Percentiles rank a stretch among this genome's conserved stretches.
These are phyloP conservation scores for Pampus argenteus DNA, from an alignment of 2,797 vertebrate genomes.

Conservation along the genomic window DNA sequence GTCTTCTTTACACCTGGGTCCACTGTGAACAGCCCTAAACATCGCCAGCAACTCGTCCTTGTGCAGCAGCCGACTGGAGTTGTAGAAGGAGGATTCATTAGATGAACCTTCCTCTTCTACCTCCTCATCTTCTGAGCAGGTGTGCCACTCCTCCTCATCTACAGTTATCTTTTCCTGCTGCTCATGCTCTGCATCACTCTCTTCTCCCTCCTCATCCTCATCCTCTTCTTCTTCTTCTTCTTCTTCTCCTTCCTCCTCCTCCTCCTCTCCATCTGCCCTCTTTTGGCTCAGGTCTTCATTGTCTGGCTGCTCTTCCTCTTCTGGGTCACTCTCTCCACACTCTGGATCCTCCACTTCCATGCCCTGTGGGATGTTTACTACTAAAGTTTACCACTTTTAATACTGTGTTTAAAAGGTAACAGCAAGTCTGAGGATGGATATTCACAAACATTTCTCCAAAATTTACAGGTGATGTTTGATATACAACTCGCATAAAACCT, in stretches of 20 bases:
- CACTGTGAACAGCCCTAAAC: conserved; percentile 86
- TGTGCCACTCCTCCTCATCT: conserved; percentile 81
- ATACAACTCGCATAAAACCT: not conserved
- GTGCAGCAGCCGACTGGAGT: conserved; percentile 90
- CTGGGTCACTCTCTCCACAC: conserved; percentile 73
- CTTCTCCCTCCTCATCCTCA: too few relatives aligned
- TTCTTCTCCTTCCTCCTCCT: conserved; percentile 40
- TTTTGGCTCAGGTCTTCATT: conserved; percentile 25
- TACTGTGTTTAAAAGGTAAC: not conserved
- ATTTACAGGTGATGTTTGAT: not conserved
- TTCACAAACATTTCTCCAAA: not conserved
- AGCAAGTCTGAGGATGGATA: not conserved
- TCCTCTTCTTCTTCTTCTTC: conserved; percentile 50
- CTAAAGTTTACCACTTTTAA: not conserved
- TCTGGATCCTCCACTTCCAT: conserved; percentile 60
- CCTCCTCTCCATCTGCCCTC: conserved; percentile 34
- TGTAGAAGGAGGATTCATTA: conserved; percentile 68
- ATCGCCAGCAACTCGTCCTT: conserved; percentile 90
- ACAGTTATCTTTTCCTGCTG: conserved; percentile 76
- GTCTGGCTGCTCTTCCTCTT: conserved; percentile 54
- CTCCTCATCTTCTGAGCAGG: conserved; percentile 83
- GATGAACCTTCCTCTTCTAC: conserved; percentile 61
- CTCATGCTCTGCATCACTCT: conserved; percentile 68
- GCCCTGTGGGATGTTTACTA: conserved; percentile 75
- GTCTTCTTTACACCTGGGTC: conserved; percentile 86